A percentile compares a stretch with the other conserved stretches of the same genome.
Conservation (phyloP, 2,113 vertebrate genomes). For the Jacana jacana region DNA sequence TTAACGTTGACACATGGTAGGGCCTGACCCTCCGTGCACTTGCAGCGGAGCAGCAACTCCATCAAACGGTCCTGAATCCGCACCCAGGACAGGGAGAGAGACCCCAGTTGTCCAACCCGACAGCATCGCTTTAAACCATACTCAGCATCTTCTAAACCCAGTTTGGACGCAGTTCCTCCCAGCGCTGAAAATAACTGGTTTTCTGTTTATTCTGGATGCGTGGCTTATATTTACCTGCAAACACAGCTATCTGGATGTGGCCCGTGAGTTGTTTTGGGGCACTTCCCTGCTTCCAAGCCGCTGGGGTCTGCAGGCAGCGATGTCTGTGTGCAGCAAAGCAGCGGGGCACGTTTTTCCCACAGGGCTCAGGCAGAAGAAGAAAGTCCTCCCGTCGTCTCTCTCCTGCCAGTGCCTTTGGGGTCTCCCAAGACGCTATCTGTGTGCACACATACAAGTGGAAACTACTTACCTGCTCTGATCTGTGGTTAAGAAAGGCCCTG, state of each 20-base stretch:
- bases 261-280: background rate
- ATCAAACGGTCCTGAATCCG: background rate
- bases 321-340: background rate
- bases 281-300: background rate
- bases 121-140: background rate
- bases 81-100: background rate
- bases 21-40: background rate
- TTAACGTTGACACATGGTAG: background rate
- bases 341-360: background rate
- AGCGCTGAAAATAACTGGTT: background rate
- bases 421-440: background rate
- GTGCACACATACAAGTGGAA: background rate
- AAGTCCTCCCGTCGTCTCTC: background rate
- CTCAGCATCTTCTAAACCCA: background rate
- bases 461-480: background rate
- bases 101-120: background rate
- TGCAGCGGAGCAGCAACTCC: background rate
- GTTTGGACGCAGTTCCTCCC: background rate
- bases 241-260: background rate
- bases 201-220: background rate
- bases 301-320: fast-evolving
- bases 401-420: background rate
- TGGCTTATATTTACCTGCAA: background rate
- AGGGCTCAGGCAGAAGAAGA: background rate
- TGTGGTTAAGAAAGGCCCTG: background rate